Base-by-base conservation (phyloP, 1,140 invertebrate genomes). In the Drosophila oshimai region DNA sequence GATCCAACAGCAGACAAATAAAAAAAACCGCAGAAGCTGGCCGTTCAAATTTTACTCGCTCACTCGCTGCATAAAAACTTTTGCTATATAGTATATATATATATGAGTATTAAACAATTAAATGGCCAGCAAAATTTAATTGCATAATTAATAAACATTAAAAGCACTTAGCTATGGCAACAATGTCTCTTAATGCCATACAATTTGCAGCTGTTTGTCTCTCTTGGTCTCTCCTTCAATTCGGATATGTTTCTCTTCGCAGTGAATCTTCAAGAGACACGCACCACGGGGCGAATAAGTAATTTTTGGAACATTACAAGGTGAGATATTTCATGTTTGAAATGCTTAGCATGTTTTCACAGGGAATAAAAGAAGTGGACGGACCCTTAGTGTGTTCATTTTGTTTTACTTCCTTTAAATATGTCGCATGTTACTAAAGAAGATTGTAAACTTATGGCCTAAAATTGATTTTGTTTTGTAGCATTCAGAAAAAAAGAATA, bases 91-190 rank as follows among this genome's bases (percentile, higher is more conserved):
- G n/a, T 33, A 42, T 24, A 29, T 44, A 10, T 46, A 5, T 18
- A 15, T 49, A 44, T 55, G 37, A 74, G 60, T 81, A 76, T 74
- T 71, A 74, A 72, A 84, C 79, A 84, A 84, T 84, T 86, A 84
- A 84, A 76, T 86, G 80, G 60, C 80, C 75, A 75, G 76, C 78
- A 74, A 80, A 74, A 76, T 76, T 86, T 86, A 86, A 86, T 80
- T 86, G 81, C 81, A 86, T 87, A 86, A 86, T 86, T 86, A 86
- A 86, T 86, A 86, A 86, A 86, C 81, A 86, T 86, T 86, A 86
- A 87, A 87, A 86, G 81, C 81, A 86, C 81, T 86, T 86, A 86
- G 72, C 64, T 84, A 74, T 71, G 64, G 80, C 80, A 84, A 67
- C 75, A 76, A 75, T 55, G 42, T 68, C 77, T 77, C 62, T 72